Conservation (phyloP, 2,113 vertebrate genomes). For the Glaucidium brasilianum region DNA sequence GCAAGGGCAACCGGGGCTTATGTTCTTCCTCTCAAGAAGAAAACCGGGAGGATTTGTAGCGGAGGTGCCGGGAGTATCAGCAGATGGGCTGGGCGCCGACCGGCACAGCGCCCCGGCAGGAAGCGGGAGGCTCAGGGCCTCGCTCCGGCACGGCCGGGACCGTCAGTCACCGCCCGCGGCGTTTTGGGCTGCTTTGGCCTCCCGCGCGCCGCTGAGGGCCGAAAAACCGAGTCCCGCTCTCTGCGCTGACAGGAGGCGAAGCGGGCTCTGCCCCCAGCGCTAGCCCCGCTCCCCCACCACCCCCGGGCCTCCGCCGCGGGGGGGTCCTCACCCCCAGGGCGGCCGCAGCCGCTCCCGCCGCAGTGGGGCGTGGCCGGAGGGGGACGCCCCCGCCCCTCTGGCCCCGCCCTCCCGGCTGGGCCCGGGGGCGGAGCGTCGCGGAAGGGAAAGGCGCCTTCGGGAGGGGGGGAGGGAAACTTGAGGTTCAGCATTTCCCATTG, state of each 20-base stretch:
- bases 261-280: accelerated
- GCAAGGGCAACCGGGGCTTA: too few species aligned
- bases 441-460: too few species aligned
- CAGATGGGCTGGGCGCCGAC: accelerated
- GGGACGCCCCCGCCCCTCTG: neutral
- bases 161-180: neutral
- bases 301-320: too few species aligned
- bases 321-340: accelerated
- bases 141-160: neutral
- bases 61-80: neutral
- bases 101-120: neutral
- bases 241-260: accelerated
- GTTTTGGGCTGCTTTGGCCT: too few species aligned
- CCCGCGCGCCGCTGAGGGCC: neutral
- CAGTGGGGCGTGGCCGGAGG: neutral
- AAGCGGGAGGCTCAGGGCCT: neutral
- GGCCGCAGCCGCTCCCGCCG: neutral
- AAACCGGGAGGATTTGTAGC: too few species aligned
- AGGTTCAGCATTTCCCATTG: neutral
- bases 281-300: neutral
- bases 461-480: too few species aligned
- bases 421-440: accelerated
- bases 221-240: too few species aligned
- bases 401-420: accelerated
- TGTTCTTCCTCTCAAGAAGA: too few species aligned